Conservation (phyloP, 2,888 invertebrate genomes). For the Cantharis lateralis region DNA sequence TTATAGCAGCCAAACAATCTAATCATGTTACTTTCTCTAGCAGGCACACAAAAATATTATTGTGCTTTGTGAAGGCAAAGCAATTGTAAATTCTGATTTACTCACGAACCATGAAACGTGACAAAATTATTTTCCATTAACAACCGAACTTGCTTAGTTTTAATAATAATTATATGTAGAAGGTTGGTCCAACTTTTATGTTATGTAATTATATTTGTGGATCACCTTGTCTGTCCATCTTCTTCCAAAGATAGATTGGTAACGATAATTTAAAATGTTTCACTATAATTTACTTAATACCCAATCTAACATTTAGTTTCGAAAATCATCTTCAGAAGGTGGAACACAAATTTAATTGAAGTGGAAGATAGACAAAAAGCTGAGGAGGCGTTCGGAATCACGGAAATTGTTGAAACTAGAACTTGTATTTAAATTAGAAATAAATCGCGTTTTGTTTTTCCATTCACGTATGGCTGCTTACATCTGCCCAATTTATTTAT, state of each 20-base stretch:
- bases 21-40: neutral
- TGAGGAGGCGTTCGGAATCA: constrained; percentile 4
- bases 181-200: constrained; percentile 11
- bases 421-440: constrained; percentile 19
- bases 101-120: constrained; percentile 1
- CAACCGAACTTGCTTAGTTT: neutral
- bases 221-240: constrained; percentile 17
- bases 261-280: constrained; percentile 2
- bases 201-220: constrained; percentile 10
- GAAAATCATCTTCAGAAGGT: neutral
- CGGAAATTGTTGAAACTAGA: constrained; percentile 13
- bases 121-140: constrained; percentile 1
- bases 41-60: neutral
- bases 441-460: constrained; percentile 23
- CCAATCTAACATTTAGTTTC: neutral
- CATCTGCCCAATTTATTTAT: constrained; percentile 38
- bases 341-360: neutral
- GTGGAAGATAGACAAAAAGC: neutral
- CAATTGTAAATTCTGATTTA: neutral
- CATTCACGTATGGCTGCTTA: constrained; percentile 33
- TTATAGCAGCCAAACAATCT: neutral
- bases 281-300: neutral
- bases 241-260: neutral
- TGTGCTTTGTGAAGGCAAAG: neutral
- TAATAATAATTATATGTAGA: neutral